Evolutionary conservation across 2,888 invertebrate genomes (phyloP).

Genomic region (Phorcus lineatus): DNA sequence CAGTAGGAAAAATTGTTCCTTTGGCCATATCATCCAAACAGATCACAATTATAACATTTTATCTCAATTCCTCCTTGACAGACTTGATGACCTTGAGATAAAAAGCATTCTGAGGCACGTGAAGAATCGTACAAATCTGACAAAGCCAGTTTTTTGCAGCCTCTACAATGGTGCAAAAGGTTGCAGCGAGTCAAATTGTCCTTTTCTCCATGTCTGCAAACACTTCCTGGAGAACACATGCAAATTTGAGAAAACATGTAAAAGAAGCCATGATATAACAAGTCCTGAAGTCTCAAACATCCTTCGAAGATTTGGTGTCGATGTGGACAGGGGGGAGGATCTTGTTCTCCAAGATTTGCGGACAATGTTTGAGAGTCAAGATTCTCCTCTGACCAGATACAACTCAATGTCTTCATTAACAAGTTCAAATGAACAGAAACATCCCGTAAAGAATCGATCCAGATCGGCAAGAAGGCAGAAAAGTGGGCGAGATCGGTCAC

Average conservation of each 20-base stretch:
- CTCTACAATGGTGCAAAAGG: conserved; percentile 49
- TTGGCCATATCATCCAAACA: conserved; percentile 16
- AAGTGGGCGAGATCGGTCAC: neutral
- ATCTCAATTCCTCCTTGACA: neutral
- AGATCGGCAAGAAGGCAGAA: neutral
- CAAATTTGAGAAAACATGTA: conserved; percentile 47
- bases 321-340: neutral
- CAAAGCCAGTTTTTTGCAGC: conserved; percentile 50
- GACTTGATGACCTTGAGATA: neutral
- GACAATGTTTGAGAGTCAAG: neutral
- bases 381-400: neutral
- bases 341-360: neutral
- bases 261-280: conserved; percentile 48
- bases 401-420: neutral
- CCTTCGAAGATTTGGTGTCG: neutral
- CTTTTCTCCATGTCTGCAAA: conserved; percentile 52
- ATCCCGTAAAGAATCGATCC: neutral
- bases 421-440: neutral
- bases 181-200: conserved; percentile 44
- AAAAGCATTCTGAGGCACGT: neutral
- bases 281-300: conserved; percentile 31
- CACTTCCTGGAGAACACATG: conserved; percentile 45
- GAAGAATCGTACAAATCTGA: neutral
- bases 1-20: neutral
- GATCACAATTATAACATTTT: neutral